Base-by-base conservation (phyloP, 2,113 vertebrate genomes). In the Psittacus erithacus region DNA sequence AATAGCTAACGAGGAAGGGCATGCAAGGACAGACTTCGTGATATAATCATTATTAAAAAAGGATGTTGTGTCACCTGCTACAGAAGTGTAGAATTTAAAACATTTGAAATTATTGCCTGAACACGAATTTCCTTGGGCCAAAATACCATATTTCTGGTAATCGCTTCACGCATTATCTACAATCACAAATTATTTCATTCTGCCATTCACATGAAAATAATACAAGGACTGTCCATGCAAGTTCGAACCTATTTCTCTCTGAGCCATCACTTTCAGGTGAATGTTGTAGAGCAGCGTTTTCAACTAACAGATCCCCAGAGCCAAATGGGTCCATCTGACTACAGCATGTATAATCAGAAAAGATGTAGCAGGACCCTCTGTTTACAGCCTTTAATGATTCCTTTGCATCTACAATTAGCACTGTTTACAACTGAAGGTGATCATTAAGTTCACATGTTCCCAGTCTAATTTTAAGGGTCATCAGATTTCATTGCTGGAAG, bases 131-230 rank as follows among this genome's bases (percentile, higher is more conserved):
- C 95, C 95, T 93, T 94, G 83, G 91, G 90, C 90, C 85, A 95
- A 90, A 95, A 83, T 94, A 90, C 94, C 92, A 39, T 75, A 71
- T 95, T 96, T 90, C 93, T 95, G 64, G 49, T 95, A 95, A 94
- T 92, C 92, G 90, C 79, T 91, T 79, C 76, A 94, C 78, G 83
- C 81, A 85, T 89, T 94, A 91, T 90, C 90, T 96, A 81, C 59
- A 88, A 67, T 96, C 96, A 96, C 83, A 93, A 84, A 80, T 95
- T 92, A 96, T 91, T 94, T 93, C 93, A 85, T 70, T 87, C 88
- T 97, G 69, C 91, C 77, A 86, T 68, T 94, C 86, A 92, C 59
- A 9, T 50, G 78, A 94, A 95, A 96, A 94, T 94, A 94, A 94
- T 91, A 75, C 79, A 93, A 91, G 20, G 74, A 71, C 69, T 86